Evolutionary conservation across 92 coral and sea anemone species (phyloP), one percentile per base, ranked within the genome.

Genomic region (Phymanthus crucifer): DNA sequence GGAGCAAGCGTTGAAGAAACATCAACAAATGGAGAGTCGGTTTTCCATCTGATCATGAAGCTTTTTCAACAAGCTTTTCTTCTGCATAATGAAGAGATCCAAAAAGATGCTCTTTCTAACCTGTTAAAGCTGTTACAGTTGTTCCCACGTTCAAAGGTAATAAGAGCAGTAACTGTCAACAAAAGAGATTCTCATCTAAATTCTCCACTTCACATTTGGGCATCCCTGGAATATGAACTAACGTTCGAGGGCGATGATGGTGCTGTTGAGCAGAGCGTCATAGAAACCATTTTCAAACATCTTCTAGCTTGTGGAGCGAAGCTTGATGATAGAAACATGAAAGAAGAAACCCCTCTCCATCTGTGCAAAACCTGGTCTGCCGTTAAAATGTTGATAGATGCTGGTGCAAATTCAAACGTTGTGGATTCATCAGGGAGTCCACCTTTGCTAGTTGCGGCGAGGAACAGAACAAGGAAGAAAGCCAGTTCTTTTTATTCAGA

Each of bases 341-440:
- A 73, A 43, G 47, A 43, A 43, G 47, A 43, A 43, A 43, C 47
- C 7, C 47, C 47, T 43, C 47, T 43, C 12, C 47, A 43, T 43
- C 7, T 43, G 4, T 43, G 47, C 47, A 43, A 43, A 43, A 43
- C 47, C 47, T 43, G 86, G 86, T 56, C 21, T 54, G 80, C 79
- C 46, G 74, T 40, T 9, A 82, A 74, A 52, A 57, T 83, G 47
- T 43, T 43, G 47, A 43, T 43, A 43, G 47, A 43, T 1, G 3
- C 47, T 43, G 47, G 47, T 43, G 91, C 91, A 72, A 83, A 84
- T 24, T 54, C 76, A 72, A 77, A 73, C 38, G 81, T 32, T 40
- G 61, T 21, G 2, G 80, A 82, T 36, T 10, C 64, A 19, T 13
- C 17, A 38, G 81, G 81, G 6, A 29, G 54, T 12, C 36, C 81